Evolutionary conservation across 2,888 invertebrate species (phyloP), one percentile per base, ranked within the genome.

Genomic region (Latrodectus hesperus): DNA sequence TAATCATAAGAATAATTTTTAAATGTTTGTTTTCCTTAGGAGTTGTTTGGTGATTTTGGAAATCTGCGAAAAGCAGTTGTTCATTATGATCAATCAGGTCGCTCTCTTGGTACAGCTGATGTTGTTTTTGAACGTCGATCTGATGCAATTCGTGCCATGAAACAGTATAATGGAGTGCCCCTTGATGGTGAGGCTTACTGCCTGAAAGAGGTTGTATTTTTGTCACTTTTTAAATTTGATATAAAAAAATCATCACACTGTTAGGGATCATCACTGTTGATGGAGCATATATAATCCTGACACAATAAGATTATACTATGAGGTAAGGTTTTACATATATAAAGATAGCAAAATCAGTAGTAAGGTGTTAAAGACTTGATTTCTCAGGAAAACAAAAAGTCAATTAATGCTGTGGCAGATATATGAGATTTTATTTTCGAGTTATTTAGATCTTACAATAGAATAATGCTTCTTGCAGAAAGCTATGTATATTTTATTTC

Each of bases 81-180:
- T 89, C 98, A 99, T 93, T 99, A 99, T 93, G 99, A 99, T 92
- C 95, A 97, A 93, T 98, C 98, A 83, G 99, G 99, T 85, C 94
- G 99, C 92, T 99, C 99, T 84, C 93, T 98, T 91, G 99, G 99
- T 86, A 98, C 98, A 90, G 99, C 99, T 81, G 98, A 99, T 94
- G 98, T 99, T 26, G 95, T 98, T 89, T 99, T 98, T 93, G 98
- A 98, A 91, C 94, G 98, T 91, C 94, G 96, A 92, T 94, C 95
- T 85, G 98, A 98, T 94, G 99, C 99, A n/a, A 67, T 89, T 71
- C 91, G 92, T 89, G 94, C 99, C 14, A 96, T 98, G 95, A 98
- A 98, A 93, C 98, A 99, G 92, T 99, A 99, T 92, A 98, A 99
- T 93, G 98, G 98, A 90, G 98, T 99, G 71, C 99, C 98, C 53